A percentile compares a stretch with the other conserved stretches of the same genome.
These are phyloP conservation scores for Hippasteria phrygiana DNA, from an alignment of 53 echinoderm and acorn worm species.

Conservation along the genomic window DNA sequence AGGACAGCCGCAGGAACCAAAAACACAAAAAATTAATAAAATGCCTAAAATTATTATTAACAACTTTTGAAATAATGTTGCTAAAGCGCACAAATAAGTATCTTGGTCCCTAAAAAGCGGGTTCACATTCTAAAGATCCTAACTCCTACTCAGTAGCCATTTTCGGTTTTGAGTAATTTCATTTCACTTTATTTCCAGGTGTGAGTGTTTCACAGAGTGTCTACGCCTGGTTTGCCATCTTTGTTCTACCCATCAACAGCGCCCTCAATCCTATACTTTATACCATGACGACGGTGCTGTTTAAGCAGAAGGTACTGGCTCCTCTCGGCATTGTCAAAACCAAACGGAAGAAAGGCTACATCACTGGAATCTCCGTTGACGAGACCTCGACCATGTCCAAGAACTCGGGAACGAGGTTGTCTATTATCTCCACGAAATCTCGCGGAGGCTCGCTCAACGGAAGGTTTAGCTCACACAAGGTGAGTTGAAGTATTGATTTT, in stretches of 20 bases:
- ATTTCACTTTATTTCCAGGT: slow-evolving; percentile 49
- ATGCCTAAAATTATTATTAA: no score
- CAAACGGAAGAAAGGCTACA: slow-evolving; percentile 42
- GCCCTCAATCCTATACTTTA: slow-evolving; percentile 96
- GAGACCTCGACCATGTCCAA: slow-evolving; percentile 63
- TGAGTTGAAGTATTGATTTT: background rate
- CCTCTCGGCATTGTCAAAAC: slow-evolving; percentile 38
- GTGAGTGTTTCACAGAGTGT: slow-evolving; percentile 73
- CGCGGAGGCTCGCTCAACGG: slow-evolving; percentile 73
- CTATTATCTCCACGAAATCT: slow-evolving; percentile 82
- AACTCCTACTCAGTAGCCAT: no score
- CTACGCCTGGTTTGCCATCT: slow-evolving; percentile 97
- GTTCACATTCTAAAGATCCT: no score
- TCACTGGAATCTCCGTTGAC: slow-evolving; percentile 49
- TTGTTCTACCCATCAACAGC: slow-evolving; percentile 89
- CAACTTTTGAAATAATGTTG: no score
- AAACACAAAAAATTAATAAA: no score
- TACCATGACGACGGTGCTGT: slow-evolving; percentile 93
- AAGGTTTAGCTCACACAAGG: slow-evolving; percentile 57
- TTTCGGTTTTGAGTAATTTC: no score
- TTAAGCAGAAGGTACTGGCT: slow-evolving; percentile 82
- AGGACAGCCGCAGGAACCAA: no score
- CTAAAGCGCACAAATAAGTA: no score
- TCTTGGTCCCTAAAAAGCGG: no score
- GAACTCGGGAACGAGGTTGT: slow-evolving; percentile 82